phyloP scores from a whole-genome alignment of 1,140 invertebrate genomes.

The Planococcus citri region DNA sequence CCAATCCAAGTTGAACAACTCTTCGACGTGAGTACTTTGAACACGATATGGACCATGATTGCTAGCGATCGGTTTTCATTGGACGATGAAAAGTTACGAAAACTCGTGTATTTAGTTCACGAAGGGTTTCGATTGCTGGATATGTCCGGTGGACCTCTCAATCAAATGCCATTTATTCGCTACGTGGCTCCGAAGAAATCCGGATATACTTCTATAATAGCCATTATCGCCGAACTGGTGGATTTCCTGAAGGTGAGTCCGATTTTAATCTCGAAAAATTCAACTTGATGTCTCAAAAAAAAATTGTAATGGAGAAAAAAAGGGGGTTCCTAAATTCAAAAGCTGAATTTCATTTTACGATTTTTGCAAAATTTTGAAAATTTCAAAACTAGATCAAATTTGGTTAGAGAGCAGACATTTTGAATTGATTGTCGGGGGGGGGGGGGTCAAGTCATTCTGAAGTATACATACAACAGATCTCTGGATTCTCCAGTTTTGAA shows the following conservation, averaged over 20 bases:
- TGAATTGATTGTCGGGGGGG: too few species aligned
- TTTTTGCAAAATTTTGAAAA: too few species aligned
- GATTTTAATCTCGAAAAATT: too few species aligned
- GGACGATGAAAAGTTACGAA: conserved; percentile 38
- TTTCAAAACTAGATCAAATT: too few species aligned
- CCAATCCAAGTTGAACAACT: conserved; percentile 28
- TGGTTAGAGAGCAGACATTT: too few species aligned
- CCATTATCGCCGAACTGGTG: conserved; percentile 35
- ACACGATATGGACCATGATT: conserved; percentile 57
- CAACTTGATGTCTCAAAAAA: too few species aligned
- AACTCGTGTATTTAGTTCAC: conserved; percentile 42
- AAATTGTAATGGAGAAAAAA: too few species aligned
- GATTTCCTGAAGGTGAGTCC: conserved; percentile 34
- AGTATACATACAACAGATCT: too few species aligned
- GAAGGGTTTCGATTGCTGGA: conserved; percentile 45
- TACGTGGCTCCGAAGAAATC: conserved; percentile 43
- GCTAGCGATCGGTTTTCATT: conserved; percentile 42
- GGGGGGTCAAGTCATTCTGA: too few species aligned
- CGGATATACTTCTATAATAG: conserved; percentile 42
- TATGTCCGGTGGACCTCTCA: conserved; percentile 51
- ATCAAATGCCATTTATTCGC: conserved; percentile 49
- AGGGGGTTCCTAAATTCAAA: too few species aligned
- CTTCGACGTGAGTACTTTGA: conserved; percentile 49
- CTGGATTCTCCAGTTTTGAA: too few species aligned
- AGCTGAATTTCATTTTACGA: too few species aligned